Percentiles rank a stretch among this genome's conserved stretches.
These are phyloP conservation scores for Lacerta agilis DNA, from an alignment of 2,797 vertebrate genomes.

Conservation along the genomic window DNA sequence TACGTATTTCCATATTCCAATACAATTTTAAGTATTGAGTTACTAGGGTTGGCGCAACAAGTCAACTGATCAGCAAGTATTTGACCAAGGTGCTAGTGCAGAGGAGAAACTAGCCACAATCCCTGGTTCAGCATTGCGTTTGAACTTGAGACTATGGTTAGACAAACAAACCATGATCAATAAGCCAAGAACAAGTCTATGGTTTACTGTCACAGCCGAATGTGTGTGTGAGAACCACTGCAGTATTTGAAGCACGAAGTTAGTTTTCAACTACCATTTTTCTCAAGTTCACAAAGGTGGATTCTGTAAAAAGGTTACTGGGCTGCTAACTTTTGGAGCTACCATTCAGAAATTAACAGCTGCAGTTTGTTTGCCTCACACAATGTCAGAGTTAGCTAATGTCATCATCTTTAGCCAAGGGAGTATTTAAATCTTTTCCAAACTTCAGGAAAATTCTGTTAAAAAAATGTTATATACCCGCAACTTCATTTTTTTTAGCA, in stretches of 20 bases:
- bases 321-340: neutral
- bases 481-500: neutral
- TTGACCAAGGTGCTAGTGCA: no score
- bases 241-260: neutral
- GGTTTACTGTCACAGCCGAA: no score
- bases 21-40: no score
- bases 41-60: no score
- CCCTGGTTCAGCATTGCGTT: no score
- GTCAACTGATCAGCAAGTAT: no score
- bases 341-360: neutral
- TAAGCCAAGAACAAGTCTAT: no score
- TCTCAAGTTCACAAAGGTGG: neutral
- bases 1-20: no score
- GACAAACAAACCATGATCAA: no score
- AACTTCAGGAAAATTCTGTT: neutral
- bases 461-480: no score
- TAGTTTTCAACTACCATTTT: neutral
- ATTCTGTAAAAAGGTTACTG: neutral
- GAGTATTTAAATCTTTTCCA: neutral
- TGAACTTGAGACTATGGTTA: no score
- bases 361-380: neutral
- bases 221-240: neutral
- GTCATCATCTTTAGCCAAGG: neutral
- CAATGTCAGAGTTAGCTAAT: neutral
- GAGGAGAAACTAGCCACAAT: no score